phyloP scores from a whole-genome alignment of 2,113 vertebrate species.

The Carollia perspicillata region DNA sequence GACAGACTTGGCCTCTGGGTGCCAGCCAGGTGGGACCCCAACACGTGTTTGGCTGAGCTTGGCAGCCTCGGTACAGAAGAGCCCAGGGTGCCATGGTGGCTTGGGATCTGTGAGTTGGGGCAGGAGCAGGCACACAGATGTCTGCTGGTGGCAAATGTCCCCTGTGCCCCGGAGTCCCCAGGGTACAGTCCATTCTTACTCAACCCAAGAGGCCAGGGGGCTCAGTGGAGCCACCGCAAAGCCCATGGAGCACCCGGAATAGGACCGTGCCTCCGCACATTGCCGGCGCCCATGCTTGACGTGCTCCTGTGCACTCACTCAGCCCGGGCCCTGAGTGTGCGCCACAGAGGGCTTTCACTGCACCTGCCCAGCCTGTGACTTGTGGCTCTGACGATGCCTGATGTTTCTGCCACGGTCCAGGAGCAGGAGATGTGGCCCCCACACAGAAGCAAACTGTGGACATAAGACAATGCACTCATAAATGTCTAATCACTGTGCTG shows the following conservation, averaged over 20 bases:
- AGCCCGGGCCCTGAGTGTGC: not conserved
- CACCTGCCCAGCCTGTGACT: not conserved
- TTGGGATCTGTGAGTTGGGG: not conserved
- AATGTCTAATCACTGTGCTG: not conserved
- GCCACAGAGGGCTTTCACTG: not conserved
- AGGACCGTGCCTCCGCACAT: accelerated
- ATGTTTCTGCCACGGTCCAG: not conserved
- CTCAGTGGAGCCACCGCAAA: not conserved
- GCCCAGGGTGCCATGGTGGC: not conserved
- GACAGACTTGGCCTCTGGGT: not conserved
- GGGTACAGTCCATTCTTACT: not conserved
- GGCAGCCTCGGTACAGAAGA: not conserved
- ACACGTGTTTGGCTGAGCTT: not conserved
- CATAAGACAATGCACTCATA: not conserved
- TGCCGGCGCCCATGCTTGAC: accelerated
- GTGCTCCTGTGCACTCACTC: accelerated
- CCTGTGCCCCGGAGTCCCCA: not conserved
- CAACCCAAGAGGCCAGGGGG: not conserved
- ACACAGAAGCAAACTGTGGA: not conserved
- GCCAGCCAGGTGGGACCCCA: not conserved
- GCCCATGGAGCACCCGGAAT: too few species aligned
- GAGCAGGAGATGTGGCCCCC: not conserved
- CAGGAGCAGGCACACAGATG: not conserved
- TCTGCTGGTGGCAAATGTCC: not conserved
- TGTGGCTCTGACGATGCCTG: not conserved